phyloP scores from a whole-genome alignment of 2,113 vertebrate genomes.

The Serinus canaria region DNA sequence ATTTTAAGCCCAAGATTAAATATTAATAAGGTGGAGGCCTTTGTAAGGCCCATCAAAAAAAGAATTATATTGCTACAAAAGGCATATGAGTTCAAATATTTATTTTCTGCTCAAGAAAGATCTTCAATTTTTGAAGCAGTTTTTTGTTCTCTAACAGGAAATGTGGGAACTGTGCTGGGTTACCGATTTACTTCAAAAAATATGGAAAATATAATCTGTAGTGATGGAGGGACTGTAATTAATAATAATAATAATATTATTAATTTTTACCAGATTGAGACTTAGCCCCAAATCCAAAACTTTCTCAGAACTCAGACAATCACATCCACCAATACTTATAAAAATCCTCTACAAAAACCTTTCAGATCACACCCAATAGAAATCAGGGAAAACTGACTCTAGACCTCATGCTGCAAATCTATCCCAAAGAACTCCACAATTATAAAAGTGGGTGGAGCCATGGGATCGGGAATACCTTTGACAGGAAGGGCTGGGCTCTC shows the following conservation, averaged over 20 bases:
- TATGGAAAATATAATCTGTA: not conserved
- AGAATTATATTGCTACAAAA: not conserved
- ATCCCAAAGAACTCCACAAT: not conserved
- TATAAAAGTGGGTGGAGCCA: not conserved
- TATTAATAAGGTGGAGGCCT: not conserved
- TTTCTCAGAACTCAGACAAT: not conserved
- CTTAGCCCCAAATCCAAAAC: not conserved
- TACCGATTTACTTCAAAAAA: not conserved
- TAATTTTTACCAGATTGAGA: not conserved
- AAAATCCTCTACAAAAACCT: not conserved
- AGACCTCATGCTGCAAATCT: not conserved
- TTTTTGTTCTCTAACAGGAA: not conserved
- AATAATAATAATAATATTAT: not conserved
- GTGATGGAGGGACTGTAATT: not conserved
- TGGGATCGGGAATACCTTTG: fast-evolving
- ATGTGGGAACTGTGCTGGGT: not conserved
- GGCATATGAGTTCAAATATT: not conserved
- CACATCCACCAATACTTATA: not conserved
- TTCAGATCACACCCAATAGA: not conserved
- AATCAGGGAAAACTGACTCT: not conserved
- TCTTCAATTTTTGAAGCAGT: not conserved
- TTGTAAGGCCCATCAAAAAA: not conserved
- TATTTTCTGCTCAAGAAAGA: not conserved
- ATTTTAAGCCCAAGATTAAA: not conserved
- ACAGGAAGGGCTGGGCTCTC: fast-evolving